These are phyloP conservation scores for Bradypus variegatus DNA, from an alignment of 2,797 vertebrate genomes.

Conservation along the genomic window DNA sequence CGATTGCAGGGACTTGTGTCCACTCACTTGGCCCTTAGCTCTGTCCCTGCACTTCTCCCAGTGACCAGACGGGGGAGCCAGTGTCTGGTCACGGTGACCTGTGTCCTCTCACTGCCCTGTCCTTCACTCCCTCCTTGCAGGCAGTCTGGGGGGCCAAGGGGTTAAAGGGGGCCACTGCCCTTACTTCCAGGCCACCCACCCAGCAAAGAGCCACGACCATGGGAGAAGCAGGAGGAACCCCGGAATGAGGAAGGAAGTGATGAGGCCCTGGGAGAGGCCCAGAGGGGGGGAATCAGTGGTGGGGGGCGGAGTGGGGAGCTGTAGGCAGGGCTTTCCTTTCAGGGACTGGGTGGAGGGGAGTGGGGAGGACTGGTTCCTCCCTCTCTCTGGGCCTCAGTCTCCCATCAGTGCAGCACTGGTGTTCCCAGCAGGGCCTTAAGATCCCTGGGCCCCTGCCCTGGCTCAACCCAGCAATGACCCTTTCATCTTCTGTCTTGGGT, in stretches of 20 bases:
- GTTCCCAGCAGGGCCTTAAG: background rate
- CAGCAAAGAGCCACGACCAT: background rate
- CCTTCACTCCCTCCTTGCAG: background rate
- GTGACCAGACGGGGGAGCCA: background rate
- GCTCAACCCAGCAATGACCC: background rate
- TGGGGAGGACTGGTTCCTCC: background rate
- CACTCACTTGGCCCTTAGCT: too few species aligned
- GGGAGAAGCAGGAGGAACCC: background rate
- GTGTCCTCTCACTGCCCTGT: rapidly evolving
- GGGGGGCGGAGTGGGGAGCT: background rate
- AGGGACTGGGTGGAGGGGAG: background rate
- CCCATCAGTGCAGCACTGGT: too few species aligned
- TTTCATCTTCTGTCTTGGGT: background rate
- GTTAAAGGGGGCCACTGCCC: background rate
- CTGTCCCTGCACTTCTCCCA: background rate
- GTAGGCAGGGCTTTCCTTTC: background rate
- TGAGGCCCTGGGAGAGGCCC: background rate
- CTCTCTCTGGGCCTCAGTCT: background rate
- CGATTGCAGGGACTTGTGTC: rapidly evolving
- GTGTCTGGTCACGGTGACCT: background rate
- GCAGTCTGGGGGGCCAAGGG: rapidly evolving
- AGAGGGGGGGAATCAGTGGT: too few species aligned
- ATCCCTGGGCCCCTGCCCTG: background rate
- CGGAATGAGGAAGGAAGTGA: background rate
- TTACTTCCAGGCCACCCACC: background rate